Base-by-base conservation (phyloP, 2,888 invertebrate genomes). In the Limnephilus rhombicus region DNA sequence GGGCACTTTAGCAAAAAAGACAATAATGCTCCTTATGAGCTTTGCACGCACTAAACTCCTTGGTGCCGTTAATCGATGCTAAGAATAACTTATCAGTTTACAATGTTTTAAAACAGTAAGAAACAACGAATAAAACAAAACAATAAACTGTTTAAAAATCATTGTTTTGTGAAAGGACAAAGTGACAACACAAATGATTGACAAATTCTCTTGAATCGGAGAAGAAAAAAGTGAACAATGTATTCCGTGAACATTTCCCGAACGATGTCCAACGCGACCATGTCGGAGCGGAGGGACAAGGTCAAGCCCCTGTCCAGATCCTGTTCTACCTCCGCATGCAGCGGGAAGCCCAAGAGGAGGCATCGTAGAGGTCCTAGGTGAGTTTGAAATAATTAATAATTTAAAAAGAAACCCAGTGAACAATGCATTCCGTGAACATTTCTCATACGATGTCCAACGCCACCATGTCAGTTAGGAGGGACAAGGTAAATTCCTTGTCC, bases 301-400 rank as follows among this genome's bases (percentile, higher is more conserved):
- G 82, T 83, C 31, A 91, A 90, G 80, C 83, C 81, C 11, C 80
- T 93, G 11, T 90, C 93, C 1, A 86, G 93, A 37, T 93, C 92
- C 29, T 92, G 93, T 37, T 93, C 93, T 9, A 93, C 93, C 12
- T 90, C 93, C 1, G 93, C 93, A 15, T 93, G 93, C 90, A 93
- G 91, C 82, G 90, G 92, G 29, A 92, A 90, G 29, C 82, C 89
- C 24, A 90, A 86, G 31, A 91, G 92, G 49, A 90, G 92, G 41
- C 90, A 91, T 13, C 68, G 89, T 15, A 92, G 93, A 85, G 91
- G 92, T 45, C 41, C 92, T 34, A 92, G 93, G 93, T 93, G 86
- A 93, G 91, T 90, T 29, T 37, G 5, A 31, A 34, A 82, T 82
- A 31, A 29, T 12, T 11, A 82, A 68, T 24, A 68, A 49, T 15